phyloP scores from a whole-genome alignment of 2,797 vertebrate species.

The Limosa lapponica region DNA sequence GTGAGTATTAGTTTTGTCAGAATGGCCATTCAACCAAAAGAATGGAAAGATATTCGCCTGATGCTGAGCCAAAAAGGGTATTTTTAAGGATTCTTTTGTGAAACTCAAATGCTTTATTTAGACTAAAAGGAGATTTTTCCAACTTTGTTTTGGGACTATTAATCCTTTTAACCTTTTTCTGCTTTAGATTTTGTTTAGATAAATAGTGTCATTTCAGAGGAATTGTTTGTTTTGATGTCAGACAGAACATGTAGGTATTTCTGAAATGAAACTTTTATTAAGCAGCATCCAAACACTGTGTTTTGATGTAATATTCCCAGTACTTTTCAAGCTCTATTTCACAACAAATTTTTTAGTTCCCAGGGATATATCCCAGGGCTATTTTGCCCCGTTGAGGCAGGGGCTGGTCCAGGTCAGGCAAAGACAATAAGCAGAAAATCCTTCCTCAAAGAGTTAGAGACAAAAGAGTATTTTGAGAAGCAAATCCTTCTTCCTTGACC shows the following conservation, averaged over 20 bases:
- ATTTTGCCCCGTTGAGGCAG: background rate
- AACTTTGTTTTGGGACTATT: background rate
- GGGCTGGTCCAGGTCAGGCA: background rate
- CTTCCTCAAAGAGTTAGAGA: background rate
- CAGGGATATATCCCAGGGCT: background rate
- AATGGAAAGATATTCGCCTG: background rate
- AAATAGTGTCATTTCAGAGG: background rate
- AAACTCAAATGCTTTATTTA: background rate
- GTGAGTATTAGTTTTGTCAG: conserved; percentile 25
- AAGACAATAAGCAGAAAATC: background rate
- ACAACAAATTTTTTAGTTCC: background rate
- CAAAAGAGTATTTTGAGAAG: background rate
- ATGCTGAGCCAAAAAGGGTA: background rate
- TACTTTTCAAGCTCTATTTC: background rate
- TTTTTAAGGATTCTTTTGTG: background rate
- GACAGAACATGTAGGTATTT: background rate
- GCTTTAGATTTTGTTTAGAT: conserved; percentile 1
- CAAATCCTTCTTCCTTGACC: conserved; percentile 2
- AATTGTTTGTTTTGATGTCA: conserved; percentile 20
- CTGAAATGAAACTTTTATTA: conserved; percentile 22
- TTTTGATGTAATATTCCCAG: background rate
- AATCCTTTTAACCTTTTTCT: conserved; percentile 2
- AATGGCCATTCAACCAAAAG: background rate
- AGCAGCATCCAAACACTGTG: background rate
- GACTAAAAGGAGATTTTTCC: background rate